Base-by-base conservation (phyloP, 2,113 vertebrate species). In the Piaya cayana region DNA sequence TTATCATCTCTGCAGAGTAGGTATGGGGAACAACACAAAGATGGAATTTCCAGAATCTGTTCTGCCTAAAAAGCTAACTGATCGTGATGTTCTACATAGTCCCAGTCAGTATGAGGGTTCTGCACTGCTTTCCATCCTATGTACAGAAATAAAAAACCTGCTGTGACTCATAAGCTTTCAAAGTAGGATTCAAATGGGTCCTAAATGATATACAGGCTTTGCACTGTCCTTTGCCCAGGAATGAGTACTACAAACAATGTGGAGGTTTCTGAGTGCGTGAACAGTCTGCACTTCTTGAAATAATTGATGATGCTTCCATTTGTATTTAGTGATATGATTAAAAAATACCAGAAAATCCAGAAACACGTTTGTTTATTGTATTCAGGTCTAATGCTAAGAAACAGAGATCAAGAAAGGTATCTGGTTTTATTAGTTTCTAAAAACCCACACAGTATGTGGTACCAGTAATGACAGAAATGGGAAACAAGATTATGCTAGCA, bases 371-470 rank as follows among this genome's bases (percentile, higher is more conserved):
- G 8, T 81, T 78, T 79, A 72, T 45, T 34, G 11, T 47, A 53
- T 55, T 92, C 37, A 65, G n/a, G 45, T 55, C n/a, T 63, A 53
- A 55, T 3, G 6, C 45, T 13, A 79, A 74, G 37, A 95, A 86
- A 81, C 1, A 22, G 9, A 65, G 26, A 76, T 55, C 36, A 82
- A 87, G 15, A 91, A 79, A 55, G 19, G 15, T 27, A 69, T 52
- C 55, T 45, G 32, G 2, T 75, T 90, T 86, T 83, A 78, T 43
- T 75, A 37, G 29, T 80, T 91, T 75, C 42, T 82, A 72, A 88
- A 90, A 43, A 8, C 19, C 27, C 34, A 56, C 53, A 30, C 11
- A 45, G 17, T 47, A 37, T 11, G 8, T 43, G 26, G 11, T 36
- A 84, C 20, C 2, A 2, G 62, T 59, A 86, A 60, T 27, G 37